Conservation (phyloP, 2,888 invertebrate species). For the Chelonus formosanus region DNA sequence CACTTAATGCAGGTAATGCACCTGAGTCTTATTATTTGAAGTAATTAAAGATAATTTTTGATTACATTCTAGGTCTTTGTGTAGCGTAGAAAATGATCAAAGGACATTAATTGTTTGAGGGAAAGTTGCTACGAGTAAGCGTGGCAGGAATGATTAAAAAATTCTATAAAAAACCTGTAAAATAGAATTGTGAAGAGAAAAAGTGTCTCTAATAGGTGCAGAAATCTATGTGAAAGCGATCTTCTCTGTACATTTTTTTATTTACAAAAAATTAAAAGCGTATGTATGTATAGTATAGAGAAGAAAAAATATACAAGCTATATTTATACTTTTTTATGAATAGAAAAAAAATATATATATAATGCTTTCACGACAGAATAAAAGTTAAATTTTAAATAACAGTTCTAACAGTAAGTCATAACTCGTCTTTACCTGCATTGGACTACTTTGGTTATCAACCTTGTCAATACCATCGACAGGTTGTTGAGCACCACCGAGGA, state of each 20-base stretch:
- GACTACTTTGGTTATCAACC: constrained; percentile 83
- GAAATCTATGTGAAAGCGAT: constrained; percentile 29
- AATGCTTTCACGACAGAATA: too few species aligned
- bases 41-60: neutral
- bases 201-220: constrained; percentile 22
- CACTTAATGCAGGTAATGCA: neutral
- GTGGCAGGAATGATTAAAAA: constrained; percentile 16
- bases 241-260: constrained; percentile 19
- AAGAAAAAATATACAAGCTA: constrained; percentile 6
- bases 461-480: constrained; percentile 86
- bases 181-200: constrained; percentile 19
- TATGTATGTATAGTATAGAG: neutral
- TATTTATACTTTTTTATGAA: too few species aligned
- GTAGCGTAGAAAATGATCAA: constrained; percentile 20
- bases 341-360: too few species aligned
- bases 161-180: neutral
- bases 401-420: neutral
- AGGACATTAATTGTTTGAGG: constrained; percentile 9
- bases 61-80: constrained; percentile 5
- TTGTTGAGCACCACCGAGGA: constrained; percentile 78
- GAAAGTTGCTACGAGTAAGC: constrained; percentile 26
- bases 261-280: constrained; percentile 22
- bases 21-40: neutral
- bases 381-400: too few species aligned
- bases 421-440: constrained; percentile 80